phyloP scores from a whole-genome alignment of 35 echinoderm and acorn worm genomes.

The Ophioderma brevispina region DNA sequence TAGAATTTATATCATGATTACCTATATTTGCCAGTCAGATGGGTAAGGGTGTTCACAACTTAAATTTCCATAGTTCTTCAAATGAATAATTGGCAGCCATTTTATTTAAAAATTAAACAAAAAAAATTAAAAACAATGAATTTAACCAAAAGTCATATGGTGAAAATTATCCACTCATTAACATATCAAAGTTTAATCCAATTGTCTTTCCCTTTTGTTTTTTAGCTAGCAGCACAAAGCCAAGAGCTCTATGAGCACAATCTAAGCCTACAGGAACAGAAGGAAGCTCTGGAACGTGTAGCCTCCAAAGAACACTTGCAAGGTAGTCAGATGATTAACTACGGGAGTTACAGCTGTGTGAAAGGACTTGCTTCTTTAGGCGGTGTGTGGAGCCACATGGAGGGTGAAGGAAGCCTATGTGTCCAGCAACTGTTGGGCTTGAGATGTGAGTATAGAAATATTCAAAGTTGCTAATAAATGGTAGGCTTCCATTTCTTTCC shows the following conservation, averaged over 20 bases:
- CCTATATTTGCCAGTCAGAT: no score
- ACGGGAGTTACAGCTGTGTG: constrained; percentile 68
- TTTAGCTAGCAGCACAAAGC: constrained; percentile 81
- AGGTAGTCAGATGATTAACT: constrained; percentile 34
- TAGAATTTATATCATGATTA: no score
- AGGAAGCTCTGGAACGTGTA: constrained; percentile 52
- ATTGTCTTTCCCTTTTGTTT: not conserved
- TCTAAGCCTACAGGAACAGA: constrained; percentile 71
- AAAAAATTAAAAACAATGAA: no score
- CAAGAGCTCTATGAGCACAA: constrained; percentile 89
- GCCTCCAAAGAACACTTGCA: constrained; percentile 64
- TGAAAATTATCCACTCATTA: no score
- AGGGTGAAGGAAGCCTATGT: constrained; percentile 79
- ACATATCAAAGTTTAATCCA: no score
- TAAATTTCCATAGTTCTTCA: no score
- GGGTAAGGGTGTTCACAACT: no score
- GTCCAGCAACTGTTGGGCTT: constrained; percentile 84
- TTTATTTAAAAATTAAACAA: no score
- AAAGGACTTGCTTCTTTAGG: constrained; percentile 64
- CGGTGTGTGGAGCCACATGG: constrained; percentile 65
- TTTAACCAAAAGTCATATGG: no score
- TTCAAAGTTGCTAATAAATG: no score
- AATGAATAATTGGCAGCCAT: no score
- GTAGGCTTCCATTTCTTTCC: no score
- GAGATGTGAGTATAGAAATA: constrained; percentile 83